phyloP scores from a whole-genome alignment of 2,113 vertebrate species.

The Silurus asotus region DNA sequence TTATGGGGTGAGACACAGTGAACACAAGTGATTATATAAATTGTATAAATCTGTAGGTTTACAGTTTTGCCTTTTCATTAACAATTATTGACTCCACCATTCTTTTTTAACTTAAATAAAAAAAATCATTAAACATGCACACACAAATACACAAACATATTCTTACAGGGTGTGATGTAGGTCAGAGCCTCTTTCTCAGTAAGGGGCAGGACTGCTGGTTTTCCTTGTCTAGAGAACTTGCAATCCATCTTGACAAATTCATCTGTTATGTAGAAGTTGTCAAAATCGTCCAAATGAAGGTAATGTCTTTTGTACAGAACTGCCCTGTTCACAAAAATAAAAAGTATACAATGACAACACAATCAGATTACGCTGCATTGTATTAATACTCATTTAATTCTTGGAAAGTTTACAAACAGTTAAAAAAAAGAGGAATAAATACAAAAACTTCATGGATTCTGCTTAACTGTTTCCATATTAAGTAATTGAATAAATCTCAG shows the following conservation, averaged over 20 bases:
- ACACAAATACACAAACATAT: neutral
- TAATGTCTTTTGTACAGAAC: conserved; percentile 75
- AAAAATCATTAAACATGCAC: neutral
- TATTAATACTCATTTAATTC: neutral
- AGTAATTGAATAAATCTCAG: neutral
- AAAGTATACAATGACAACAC: neutral
- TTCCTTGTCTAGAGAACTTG: conserved; percentile 57
- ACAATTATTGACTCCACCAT: neutral
- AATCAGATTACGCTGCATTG: neutral
- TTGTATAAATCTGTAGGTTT: neutral
- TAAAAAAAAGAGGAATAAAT: neutral
- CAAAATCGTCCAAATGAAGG: conserved; percentile 72
- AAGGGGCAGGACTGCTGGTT: conserved; percentile 78
- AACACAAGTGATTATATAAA: neutral
- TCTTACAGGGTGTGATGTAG: conserved; percentile 81
- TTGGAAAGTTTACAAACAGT: neutral
- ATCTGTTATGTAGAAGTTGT: conserved; percentile 84
- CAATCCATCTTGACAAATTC: conserved; percentile 76
- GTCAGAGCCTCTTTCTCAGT: conserved; percentile 64
- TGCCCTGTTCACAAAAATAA: conserved; percentile 68
- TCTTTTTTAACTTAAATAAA: neutral
- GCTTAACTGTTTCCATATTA: neutral
- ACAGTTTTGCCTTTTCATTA: neutral
- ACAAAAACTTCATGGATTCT: neutral
- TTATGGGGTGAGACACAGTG: conserved; percentile 46